Evolutionary conservation across 2,113 vertebrate species (phyloP), one percentile per base, ranked within the genome.

Genomic region (Eubucco bourcierii): DNA sequence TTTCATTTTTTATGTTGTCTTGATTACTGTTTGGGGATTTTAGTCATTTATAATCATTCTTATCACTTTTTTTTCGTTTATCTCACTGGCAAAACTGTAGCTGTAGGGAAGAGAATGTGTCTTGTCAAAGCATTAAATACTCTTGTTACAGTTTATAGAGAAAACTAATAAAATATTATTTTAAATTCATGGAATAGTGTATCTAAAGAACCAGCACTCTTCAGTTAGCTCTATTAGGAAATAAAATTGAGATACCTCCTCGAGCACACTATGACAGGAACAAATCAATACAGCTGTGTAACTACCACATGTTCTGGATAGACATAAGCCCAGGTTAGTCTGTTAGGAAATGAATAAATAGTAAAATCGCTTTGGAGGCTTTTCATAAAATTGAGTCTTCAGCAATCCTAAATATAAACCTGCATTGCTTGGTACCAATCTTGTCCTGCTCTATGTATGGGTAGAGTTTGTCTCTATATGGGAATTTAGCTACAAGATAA

Each of bases 371-470:
- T 86, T 90, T 44, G 68, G 77, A 78, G 52, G 73, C 73, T 88
- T 94, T 92, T 91, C 83, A 80, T 83, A 86, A 96, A 94, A 90
- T 24, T 58, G 85, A 91, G 41, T 68, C 66, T 88, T 96, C 94
- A 96, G 95, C 93, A 95, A 76, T 91, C 82, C 95, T 95, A 96
- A 96, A 96, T 94, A 96, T 96, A 96, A 96, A 95, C 78, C 63
- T 76, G 31, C 76, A 91, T 65, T 81, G 21, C 87, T 93, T 65
- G 34, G 87, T 95, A 87, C 94, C 82, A 93, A 80, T 92, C 87
- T 90, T 84, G 82, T 85, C 82, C 71, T 90, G 66, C 85, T 91
- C 95, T 94, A 76, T 95, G 80, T 94, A 73, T 93, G 94, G 90
- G 83, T 86, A 73, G 66, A 87, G 85, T 92, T 94, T 95, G 82